phyloP scores from a whole-genome alignment of 2,113 vertebrate species.

The Gobio gobio region DNA sequence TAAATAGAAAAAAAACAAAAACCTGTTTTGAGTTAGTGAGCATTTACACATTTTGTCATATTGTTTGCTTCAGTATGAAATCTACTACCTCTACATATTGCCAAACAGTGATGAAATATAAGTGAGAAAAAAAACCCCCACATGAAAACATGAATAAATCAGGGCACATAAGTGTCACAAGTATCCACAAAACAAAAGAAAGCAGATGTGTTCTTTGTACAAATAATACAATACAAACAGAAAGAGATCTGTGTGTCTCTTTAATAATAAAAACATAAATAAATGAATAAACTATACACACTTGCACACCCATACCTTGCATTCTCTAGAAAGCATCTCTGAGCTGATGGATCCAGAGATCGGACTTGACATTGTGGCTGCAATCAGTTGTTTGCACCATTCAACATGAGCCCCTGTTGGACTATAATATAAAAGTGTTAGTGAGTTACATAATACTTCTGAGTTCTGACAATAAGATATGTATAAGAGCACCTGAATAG shows the following conservation, averaged over 20 bases:
- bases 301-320: slow-evolving; percentile 77
- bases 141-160: background rate
- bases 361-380: slow-evolving; percentile 95
- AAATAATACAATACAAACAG: background rate
- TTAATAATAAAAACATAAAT: too few relatives aligned
- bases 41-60: background rate
- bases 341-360: slow-evolving; percentile 82
- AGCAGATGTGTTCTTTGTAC: background rate
- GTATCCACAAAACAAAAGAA: background rate
- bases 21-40: slow-evolving; percentile 29
- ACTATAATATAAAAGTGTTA: slow-evolving; percentile 71
- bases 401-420: slow-evolving; percentile 94
- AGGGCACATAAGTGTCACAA: background rate
- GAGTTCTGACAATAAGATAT: background rate
- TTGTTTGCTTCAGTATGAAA: background rate
- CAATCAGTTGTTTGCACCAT: slow-evolving; percentile 98
- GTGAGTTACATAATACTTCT: background rate
- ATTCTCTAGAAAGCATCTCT: slow-evolving; percentile 83
- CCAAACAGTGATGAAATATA: background rate
- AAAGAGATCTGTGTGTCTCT: background rate
- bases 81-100: background rate
- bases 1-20: background rate
- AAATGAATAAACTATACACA: background rate
- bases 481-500: background rate
- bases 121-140: background rate